Conservation (phyloP, 2,113 vertebrate genomes). For the Onychorhynchus coronatus region DNA sequence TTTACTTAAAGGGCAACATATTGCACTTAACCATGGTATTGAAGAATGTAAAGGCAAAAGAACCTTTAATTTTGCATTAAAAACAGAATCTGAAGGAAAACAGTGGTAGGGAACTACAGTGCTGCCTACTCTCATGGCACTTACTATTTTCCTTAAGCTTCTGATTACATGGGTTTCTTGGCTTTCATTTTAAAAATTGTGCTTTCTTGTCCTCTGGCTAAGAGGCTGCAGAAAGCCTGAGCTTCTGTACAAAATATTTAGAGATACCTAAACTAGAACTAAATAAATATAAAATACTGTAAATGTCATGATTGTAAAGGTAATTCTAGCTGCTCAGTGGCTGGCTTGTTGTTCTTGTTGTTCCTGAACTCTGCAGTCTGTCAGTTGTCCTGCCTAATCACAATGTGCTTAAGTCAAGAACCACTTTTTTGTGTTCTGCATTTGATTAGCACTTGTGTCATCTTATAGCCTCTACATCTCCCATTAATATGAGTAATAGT, state of each 20-base stretch:
- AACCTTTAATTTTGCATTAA: not conserved
- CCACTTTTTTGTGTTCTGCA: not conserved
- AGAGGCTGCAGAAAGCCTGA: not conserved
- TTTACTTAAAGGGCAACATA: not conserved
- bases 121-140: not conserved
- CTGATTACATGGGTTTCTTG: not conserved
- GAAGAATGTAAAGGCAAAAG: not conserved
- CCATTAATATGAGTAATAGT: not conserved
- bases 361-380: not conserved
- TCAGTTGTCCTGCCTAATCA: not conserved
- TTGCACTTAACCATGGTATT: not conserved
- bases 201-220: not conserved
- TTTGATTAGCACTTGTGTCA: not conserved
- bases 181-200: conserved; percentile 38
- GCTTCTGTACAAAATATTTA: not conserved
- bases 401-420: not conserved
- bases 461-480: not conserved
- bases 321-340: not conserved
- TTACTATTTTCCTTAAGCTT: conserved; percentile 40
- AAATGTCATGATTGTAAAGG: not conserved
- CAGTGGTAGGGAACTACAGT: not conserved
- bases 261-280: not conserved
- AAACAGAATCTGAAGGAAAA: not conserved
- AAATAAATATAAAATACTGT: not conserved
- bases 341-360: not conserved